Conservation (phyloP, 2,888 invertebrate species). For the Lucinisca nassula region DNA sequence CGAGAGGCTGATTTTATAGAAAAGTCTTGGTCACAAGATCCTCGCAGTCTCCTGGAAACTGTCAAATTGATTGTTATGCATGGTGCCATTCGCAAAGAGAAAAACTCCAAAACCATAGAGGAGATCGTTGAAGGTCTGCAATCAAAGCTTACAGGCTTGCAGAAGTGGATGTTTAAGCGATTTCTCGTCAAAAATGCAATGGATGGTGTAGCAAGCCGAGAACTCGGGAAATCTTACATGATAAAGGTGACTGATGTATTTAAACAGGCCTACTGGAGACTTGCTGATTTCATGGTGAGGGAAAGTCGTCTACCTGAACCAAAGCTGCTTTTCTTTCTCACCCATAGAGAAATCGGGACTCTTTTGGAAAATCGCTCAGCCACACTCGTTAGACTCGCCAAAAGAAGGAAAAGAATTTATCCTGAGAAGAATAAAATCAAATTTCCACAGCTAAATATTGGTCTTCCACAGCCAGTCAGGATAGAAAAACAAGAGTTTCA, state of each 20-base stretch:
- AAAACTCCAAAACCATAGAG: background rate
- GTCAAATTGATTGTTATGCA: slow-evolving; percentile 89
- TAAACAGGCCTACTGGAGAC: slow-evolving; percentile 90
- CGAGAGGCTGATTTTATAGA: slow-evolving; percentile 88
- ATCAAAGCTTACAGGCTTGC: background rate
- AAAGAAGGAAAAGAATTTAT: slow-evolving; percentile 90
- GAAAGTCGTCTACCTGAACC: slow-evolving; percentile 91
- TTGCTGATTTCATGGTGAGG: slow-evolving; percentile 90
- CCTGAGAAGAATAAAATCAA: slow-evolving; percentile 73
- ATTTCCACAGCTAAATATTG: slow-evolving; percentile 8
- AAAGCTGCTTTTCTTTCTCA: slow-evolving; percentile 91
- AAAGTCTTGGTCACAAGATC: slow-evolving; percentile 72
- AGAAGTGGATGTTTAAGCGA: background rate
- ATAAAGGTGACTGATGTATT: slow-evolving; percentile 89
- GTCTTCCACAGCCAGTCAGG: background rate
- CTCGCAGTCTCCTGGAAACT: slow-evolving; percentile 64
- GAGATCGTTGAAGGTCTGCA: slow-evolving; percentile 12
- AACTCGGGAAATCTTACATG: slow-evolving; percentile 90
- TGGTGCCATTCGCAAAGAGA: background rate
- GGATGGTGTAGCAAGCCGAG: slow-evolving; percentile 90
- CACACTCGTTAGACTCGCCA: slow-evolving; percentile 90
- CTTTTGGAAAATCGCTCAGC: slow-evolving; percentile 90
- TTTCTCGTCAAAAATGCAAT: slow-evolving; percentile 87
- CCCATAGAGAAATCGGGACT: slow-evolving; percentile 90
- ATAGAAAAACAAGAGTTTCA: background rate